Evolutionary conservation across 35 echinoderm and acorn worm species (phyloP), one percentile per base, ranked within the genome.

Genomic region (Nesometra sesokonis): DNA sequence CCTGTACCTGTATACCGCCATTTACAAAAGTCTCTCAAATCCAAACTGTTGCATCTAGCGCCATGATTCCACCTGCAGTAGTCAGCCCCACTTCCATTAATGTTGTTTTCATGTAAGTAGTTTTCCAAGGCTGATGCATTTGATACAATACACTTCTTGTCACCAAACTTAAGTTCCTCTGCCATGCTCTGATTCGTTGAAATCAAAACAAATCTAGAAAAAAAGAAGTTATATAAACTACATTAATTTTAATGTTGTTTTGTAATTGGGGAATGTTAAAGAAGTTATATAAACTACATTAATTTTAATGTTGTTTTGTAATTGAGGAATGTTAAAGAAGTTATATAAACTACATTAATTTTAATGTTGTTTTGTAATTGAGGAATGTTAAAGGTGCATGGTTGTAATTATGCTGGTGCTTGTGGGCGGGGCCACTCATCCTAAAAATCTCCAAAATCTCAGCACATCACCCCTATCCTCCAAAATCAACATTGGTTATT

Each of bases 1-100:
- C 88, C 88, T 8, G 88, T 89, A 36, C 88, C 88, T 36, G 80
- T 77, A 43, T 89, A 89, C 23, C 40, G 46, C 88, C 88, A 89
- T 21, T 83, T 35, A 34, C 88, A 89, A 27, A 34, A 77, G 0
- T 31, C 29, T 13, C 35, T 87, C 0, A 29, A 23, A 77, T 87
- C 80, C 23, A 32, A 9, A 36, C 31, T 32, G 9, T 34, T 27
- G 13, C 79, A 34, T 37, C 32, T 81, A 3, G 11, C 27, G 13
- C 32, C 47, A 76, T 86, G 47, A 86, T 29, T 17, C 77, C 77
- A 15, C 30, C 27, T 9, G 46, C 87, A 40, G 79, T 38, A 83
- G 0, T 34, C 17, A 37, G 17, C n/a, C 3, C n/a, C 9, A 30
- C 34, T 37, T 30, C 38, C 32, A 29, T 83, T 83, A 5, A 36